A percentile compares a stretch with the other conserved stretches of the same genome.
phyloP scores from a whole-genome alignment of 2,888 invertebrate species.

The Pelosia muscerda region DNA sequence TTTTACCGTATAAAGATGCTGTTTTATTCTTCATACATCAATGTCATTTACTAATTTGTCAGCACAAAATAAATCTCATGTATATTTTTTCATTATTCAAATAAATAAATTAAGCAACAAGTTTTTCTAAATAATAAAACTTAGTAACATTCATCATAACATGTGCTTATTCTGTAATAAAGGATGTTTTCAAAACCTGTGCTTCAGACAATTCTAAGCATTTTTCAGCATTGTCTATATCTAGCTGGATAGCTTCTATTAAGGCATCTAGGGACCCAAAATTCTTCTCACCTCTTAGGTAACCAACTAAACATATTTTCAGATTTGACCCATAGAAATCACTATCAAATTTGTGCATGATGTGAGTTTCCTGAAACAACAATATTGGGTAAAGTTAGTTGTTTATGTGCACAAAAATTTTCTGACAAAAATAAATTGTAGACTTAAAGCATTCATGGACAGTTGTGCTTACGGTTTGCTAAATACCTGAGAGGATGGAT shows the following conservation, averaged over 20 bases:
- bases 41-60: background rate
- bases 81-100: background rate
- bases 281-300: slow-evolving; percentile 93
- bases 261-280: slow-evolving; percentile 92
- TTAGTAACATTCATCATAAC: background rate
- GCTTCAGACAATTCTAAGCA: slow-evolving; percentile 87
- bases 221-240: slow-evolving; percentile 90
- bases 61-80: background rate
- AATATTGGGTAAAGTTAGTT: background rate
- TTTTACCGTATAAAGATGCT: background rate
- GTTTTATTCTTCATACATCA: background rate
- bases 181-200: slow-evolving; percentile 84
- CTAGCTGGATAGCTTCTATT: slow-evolving; percentile 92
- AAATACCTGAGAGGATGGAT: no score
- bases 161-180: slow-evolving; percentile 54
- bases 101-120: background rate
- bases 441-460: no score
- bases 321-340: slow-evolving; percentile 96
- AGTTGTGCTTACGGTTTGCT: no score
- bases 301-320: slow-evolving; percentile 93
- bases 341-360: slow-evolving; percentile 92
- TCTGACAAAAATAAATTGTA: no score
- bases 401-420: no score
- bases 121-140: background rate
- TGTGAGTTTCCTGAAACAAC: slow-evolving; percentile 94